Conservation (phyloP, 2,797 vertebrate genomes). For the Xiphophorus birchmanni region DNA sequence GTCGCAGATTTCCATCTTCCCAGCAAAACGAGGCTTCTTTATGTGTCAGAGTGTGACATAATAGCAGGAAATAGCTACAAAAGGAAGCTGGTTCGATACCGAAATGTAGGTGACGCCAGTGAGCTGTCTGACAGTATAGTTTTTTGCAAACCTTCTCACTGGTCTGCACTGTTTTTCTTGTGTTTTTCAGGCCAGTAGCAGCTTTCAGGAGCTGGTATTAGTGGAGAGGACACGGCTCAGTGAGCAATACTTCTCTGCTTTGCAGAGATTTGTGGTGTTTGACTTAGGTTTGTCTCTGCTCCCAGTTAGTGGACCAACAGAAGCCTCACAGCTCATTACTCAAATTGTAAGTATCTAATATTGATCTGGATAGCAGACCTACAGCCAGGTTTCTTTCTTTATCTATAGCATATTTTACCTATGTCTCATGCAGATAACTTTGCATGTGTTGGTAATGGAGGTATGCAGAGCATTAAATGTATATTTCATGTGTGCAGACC, state of each 20-base stretch:
- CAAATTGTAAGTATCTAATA: slow-evolving; percentile 83
- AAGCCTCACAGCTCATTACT: slow-evolving; percentile 87
- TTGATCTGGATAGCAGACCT: not conserved
- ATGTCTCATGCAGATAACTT: not conserved
- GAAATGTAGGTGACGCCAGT: slow-evolving; percentile 84
- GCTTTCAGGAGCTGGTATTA: slow-evolving; percentile 83
- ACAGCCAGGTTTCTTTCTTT: not conserved
- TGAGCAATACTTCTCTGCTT: slow-evolving; percentile 86
- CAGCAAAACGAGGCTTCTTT: slow-evolving; percentile 85
- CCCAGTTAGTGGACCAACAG: slow-evolving; percentile 83
- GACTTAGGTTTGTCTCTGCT: slow-evolving; percentile 91
- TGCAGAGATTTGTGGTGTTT: slow-evolving; percentile 89
- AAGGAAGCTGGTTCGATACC: slow-evolving; percentile 87
- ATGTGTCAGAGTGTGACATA: slow-evolving; percentile 89
- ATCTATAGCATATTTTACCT: not conserved
- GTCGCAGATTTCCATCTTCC: slow-evolving; percentile 90
- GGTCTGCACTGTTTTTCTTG: not conserved
- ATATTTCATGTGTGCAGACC: not conserved
- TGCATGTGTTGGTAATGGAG: not conserved
- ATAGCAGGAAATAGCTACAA: slow-evolving; percentile 86
- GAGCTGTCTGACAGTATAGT: not conserved
- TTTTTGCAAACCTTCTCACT: not conserved
- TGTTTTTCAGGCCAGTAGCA: slow-evolving; percentile 76
- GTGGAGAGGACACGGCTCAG: slow-evolving; percentile 87
- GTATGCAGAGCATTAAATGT: not conserved